Evolutionary conservation across 2,113 vertebrate species (phyloP).

Genomic region (Lophius piscatorius): DNA sequence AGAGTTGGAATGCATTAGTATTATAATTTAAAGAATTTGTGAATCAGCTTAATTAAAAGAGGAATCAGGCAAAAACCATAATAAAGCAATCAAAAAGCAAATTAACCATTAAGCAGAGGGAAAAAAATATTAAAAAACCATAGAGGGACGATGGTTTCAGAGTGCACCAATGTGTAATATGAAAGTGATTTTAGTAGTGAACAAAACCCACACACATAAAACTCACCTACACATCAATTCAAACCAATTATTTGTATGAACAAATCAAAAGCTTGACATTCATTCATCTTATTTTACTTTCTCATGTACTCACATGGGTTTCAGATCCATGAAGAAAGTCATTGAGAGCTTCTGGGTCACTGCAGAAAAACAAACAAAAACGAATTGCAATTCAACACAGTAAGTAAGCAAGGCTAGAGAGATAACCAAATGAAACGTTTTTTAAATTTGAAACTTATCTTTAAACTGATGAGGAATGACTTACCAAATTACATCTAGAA

Average conservation of each 20-base stretch:
- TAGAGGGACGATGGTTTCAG: slow-evolving; percentile 24
- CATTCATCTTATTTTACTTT: not conserved
- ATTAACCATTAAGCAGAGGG: slow-evolving; percentile 44
- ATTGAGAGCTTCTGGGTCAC: slow-evolving; percentile 85
- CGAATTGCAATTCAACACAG: slow-evolving; percentile 5
- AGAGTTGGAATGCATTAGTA: slow-evolving; percentile 69
- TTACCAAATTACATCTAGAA: slow-evolving; percentile 99
- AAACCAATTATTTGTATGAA: slow-evolving; percentile 13
- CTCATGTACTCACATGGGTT: slow-evolving; percentile 81
- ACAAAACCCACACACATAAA: not conserved
- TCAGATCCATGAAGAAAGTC: slow-evolving; percentile 87
- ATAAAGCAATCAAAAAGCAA: slow-evolving; percentile 51
- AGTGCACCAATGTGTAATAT: slow-evolving; percentile 15
- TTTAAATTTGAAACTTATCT: not conserved
- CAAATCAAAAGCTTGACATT: not conserved
- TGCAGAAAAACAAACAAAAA: slow-evolving; percentile 58
- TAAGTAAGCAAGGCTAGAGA: not conserved
- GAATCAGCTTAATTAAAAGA: slow-evolving; percentile 46
- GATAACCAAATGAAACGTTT: not conserved
- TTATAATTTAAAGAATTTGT: slow-evolving; percentile 61
- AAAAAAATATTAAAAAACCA: slow-evolving; percentile 12
- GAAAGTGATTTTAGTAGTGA: slow-evolving; percentile 4
- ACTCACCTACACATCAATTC: slow-evolving; percentile 10
- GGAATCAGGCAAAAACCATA: slow-evolving; percentile 50
- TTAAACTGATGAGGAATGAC: slow-evolving; percentile 46